Base-by-base conservation (phyloP, 2,797 vertebrate species). In the Alectoris magna region DNA sequence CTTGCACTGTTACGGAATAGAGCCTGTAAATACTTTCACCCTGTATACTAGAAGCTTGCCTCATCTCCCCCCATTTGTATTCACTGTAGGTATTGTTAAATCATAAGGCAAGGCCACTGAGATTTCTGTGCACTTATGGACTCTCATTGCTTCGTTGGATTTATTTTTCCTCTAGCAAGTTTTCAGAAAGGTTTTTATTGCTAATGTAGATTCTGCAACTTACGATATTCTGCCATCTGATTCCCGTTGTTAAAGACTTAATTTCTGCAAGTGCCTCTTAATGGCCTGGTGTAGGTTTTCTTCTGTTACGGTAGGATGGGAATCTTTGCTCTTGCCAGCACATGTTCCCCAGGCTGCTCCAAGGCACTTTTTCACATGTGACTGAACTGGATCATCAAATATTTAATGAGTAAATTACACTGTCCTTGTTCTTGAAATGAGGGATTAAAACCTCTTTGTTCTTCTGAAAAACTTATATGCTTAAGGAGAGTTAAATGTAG, bases 401-500 rank as follows among this genome's bases (percentile, higher is more conserved):
- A 80, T 62, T 92, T 94, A 92, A 88, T 84, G 69, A 87, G 38
- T 55, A 89, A 91, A 90, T 93, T 91, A 48, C 48, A 10, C n/a
- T 88, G 76, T 31, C 84, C 94, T 96, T 96, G 91, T 95, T 96
- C 82, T 92, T 92, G 73, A 95, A 95, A 91, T 49, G 56, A 93
- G 92, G 53, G 67, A 94, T 60, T 88, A 89, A 94, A 78, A 7
- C 27, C 18, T 7, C 41, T 93, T 93, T 86, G 49, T 86, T 94
- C 43, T 62, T 91, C 60, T 92, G 29, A 70, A 81, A 39, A 85
- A 55, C 39, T 68, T 74, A 23, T 36, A 27, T 41, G 11, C 39
- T 74, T 79, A 36, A 82, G n/a, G 19, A 51, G 66, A 70, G 48
- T 19, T 86, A 81, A 85, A 82, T 73, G 29, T 85, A 89, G 88